phyloP scores from a whole-genome alignment of 2,797 vertebrate species.

The Champsocephalus esox region DNA sequence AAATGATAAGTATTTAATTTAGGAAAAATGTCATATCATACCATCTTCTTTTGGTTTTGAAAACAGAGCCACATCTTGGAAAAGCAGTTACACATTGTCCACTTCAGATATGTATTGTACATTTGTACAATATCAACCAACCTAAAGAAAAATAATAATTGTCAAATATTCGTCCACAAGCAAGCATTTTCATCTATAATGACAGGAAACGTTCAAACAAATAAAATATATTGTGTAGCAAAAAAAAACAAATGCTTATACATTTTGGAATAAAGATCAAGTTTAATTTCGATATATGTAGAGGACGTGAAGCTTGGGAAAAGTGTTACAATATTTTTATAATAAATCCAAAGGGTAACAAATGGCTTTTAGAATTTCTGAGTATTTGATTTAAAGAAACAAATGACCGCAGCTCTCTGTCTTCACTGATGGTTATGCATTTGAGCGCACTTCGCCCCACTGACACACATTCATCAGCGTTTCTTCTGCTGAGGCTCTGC shows the following conservation, averaged over 20 bases:
- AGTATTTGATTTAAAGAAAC: no score
- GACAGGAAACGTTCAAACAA: background rate
- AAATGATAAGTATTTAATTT: background rate
- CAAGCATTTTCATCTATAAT: background rate
- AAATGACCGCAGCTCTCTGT: background rate
- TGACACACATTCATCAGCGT: constrained; percentile 26
- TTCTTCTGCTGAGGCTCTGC: background rate
- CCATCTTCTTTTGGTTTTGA: background rate
- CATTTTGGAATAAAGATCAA: background rate
- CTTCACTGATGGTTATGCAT: background rate
- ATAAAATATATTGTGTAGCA: no score
- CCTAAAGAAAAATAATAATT: no score
- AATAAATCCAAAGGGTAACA: background rate
- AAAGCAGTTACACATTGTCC: no score
- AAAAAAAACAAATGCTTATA: background rate
- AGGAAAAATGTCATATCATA: background rate
- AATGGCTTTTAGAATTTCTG: background rate
- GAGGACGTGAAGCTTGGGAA: background rate
- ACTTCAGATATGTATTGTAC: background rate
- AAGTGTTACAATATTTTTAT: background rate
- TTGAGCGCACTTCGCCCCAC: background rate
- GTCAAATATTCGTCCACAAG: no score
- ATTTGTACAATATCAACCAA: background rate
- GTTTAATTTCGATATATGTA: background rate
- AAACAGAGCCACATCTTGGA: background rate